These are phyloP conservation scores for Tiliqua scincoides DNA, from an alignment of 2,113 vertebrate genomes.

Conservation along the genomic window DNA sequence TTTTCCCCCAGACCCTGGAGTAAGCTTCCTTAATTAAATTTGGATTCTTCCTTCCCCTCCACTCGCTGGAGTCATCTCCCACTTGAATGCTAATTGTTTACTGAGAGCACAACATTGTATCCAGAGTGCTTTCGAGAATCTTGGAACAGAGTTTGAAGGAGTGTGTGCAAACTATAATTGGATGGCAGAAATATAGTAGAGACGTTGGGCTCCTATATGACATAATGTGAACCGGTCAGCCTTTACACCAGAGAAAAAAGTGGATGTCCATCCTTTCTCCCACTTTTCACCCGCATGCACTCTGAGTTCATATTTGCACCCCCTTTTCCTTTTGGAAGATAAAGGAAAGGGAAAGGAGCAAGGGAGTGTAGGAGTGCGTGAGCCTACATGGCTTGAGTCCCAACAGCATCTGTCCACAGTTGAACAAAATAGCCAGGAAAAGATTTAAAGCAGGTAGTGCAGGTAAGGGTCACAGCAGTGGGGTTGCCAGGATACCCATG, in stretches of 20 bases:
- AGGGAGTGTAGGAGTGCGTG: too few species aligned
- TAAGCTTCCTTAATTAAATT: slow-evolving; percentile 68
- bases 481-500: too few species aligned
- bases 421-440: too few species aligned
- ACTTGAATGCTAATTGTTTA: slow-evolving; percentile 61
- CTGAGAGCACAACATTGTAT: slow-evolving; percentile 31
- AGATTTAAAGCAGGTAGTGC: too few species aligned
- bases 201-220: slow-evolving; percentile 34
- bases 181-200: slow-evolving; percentile 50
- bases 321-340: not conserved
- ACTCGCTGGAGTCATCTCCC: not conserved
- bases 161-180: slow-evolving; percentile 54
- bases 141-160: slow-evolving; percentile 43
- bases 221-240: slow-evolving; percentile 19
- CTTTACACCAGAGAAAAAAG: not conserved
- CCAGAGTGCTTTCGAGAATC: slow-evolving; percentile 59
- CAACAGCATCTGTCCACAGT: not conserved
- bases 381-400: too few species aligned
- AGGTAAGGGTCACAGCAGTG: too few species aligned
- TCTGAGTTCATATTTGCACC: not conserved
- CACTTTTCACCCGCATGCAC: not conserved
- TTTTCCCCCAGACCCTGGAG: slow-evolving; percentile 55
- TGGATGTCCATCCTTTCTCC: not conserved
- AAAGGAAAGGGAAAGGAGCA: not conserved
- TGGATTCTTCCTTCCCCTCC: slow-evolving; percentile 23